Conservation (phyloP, 2,113 vertebrate species). For the Suncus etruscus region DNA sequence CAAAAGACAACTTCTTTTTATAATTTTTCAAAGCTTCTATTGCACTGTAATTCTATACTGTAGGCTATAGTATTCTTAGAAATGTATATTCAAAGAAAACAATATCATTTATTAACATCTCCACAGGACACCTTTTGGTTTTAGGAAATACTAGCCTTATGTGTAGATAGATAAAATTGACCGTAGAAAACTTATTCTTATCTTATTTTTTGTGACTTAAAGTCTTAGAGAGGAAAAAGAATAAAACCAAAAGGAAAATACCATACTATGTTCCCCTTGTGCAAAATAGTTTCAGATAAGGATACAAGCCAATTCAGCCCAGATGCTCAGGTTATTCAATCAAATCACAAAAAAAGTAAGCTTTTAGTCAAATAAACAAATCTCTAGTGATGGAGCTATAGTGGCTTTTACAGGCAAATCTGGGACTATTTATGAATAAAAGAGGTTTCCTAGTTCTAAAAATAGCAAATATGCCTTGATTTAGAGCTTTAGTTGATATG, state of each 20-base stretch:
- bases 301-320: constrained; percentile 62
- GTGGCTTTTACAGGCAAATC: constrained; percentile 74
- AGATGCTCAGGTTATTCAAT: constrained; percentile 67
- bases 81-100: constrained; percentile 44
- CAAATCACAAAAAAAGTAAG: constrained; percentile 68
- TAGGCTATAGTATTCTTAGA: background rate
- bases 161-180: constrained; percentile 62
- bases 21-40: constrained; percentile 56
- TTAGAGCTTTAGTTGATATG: background rate
- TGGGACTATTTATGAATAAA: constrained; percentile 64
- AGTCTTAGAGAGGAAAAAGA: constrained; percentile 72
- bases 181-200: constrained; percentile 70
- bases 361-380: constrained; percentile 77
- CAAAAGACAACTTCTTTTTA: constrained; percentile 28
- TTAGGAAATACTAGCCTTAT: constrained; percentile 56
- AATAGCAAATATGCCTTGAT: constrained; percentile 40
- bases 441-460: constrained; percentile 58
- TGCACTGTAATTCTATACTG: constrained; percentile 62
- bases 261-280: constrained; percentile 58
- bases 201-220: constrained; percentile 73
- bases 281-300: constrained; percentile 74
- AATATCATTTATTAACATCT: constrained; percentile 72
- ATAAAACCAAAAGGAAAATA: constrained; percentile 70
- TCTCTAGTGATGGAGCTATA: constrained; percentile 70
- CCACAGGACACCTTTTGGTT: constrained; percentile 47